Evolutionary conservation across 2,888 invertebrate genomes (phyloP).

Genomic region (Automeris io): DNA sequence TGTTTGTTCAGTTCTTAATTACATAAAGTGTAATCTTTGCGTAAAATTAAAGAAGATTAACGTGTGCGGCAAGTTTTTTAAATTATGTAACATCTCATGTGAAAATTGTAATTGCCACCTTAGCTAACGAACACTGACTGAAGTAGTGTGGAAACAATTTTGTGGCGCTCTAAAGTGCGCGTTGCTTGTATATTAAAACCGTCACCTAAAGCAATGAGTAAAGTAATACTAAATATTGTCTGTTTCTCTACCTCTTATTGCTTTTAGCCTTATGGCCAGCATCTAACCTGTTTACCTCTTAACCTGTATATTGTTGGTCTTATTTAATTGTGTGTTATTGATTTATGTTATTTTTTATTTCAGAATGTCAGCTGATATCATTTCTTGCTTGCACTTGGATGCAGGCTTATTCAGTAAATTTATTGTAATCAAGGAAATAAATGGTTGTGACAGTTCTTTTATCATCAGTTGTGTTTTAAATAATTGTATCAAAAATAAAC

Average conservation of each 20-base stretch:
- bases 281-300: neutral
- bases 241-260: constrained; percentile 1
- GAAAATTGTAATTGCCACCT: constrained; percentile 21
- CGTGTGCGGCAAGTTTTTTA: constrained; percentile 5
- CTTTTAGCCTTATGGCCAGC: neutral
- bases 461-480: constrained; percentile 81
- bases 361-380: constrained; percentile 80
- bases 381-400: constrained; percentile 81
- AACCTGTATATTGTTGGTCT: constrained; percentile 4
- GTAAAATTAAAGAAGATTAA: neutral
- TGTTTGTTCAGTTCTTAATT: neutral
- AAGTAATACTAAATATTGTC: too few species aligned
- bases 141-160: constrained; percentile 20
- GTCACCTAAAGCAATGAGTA: too few species aligned
- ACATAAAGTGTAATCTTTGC: neutral
- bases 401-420: constrained; percentile 72
- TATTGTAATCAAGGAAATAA: constrained; percentile 82
- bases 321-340: too few species aligned
- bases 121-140: constrained; percentile 22
- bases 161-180: constrained; percentile 8
- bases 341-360: constrained; percentile 21
- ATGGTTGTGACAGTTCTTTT: constrained; percentile 84
- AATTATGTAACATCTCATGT: constrained; percentile 18
- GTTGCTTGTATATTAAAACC: constrained; percentile 8
- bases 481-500: constrained; percentile 77